Base-by-base conservation (phyloP, 2,797 vertebrate genomes). In the Phaenicophaeus curvirostris region DNA sequence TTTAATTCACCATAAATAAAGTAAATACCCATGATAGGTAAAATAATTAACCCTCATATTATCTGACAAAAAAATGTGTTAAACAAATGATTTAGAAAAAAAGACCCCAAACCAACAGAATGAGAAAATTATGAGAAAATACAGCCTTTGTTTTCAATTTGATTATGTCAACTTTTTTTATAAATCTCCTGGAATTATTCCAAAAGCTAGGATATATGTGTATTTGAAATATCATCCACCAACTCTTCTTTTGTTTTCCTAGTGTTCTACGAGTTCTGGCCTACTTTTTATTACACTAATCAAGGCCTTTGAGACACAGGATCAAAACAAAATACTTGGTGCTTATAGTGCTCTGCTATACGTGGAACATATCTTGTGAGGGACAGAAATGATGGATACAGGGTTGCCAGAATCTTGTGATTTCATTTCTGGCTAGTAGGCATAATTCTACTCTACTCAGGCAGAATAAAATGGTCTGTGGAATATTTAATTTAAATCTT, bases 351-450 rank as follows among this genome's bases (percentile, higher is more conserved):
- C 44, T 44, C 18, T 17, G 6, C 16, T 18, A 19, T 28, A 5
- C 1, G 2, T 48, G 14, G 24, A 63, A 4, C 4, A 15, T 12
- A 24, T 55, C 9, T 44, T 48, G 27, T 46, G 15, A 24, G 28
- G 17, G 7, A n/a, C 14, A 65, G 28, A 76, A 82, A 37, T 13
- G 0, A 28, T 20, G 6, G 11, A 39, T 35, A 24, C 0, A 1
- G 21, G 53, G 9, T 69, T 61, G 5, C 4, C 3, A 59, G 61
- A 35, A 3, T 30, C 8, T 20, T 86, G 7, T 30, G 8, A 55
- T 63, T 67, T 76, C 1, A 27, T 55, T 75, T 51, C 33, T 69
- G 19, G 8, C 4, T 62, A 58, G 6, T 27, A 48, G 11, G 37
- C 8, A 31, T 55, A 65, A 31, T 57, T 61, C 14, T 57, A 19